Conservation (phyloP, 2,888 invertebrate genomes). For the Volucella inflata region DNA sequence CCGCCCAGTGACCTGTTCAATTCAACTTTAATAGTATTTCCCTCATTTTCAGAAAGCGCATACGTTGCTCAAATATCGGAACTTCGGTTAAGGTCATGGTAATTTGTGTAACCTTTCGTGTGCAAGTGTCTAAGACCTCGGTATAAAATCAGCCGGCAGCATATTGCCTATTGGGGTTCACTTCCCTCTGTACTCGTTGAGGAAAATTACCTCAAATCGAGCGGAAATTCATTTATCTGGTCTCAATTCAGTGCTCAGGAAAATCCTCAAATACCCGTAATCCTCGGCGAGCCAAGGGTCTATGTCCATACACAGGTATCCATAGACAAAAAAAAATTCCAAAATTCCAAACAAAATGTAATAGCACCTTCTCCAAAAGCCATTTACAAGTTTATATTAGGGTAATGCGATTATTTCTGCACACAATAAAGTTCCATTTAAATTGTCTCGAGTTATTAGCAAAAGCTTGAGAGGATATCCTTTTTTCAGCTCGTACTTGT, state of each 20-base stretch:
- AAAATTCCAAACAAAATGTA: not conserved
- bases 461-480: conserved; percentile 58
- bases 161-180: too few species aligned
- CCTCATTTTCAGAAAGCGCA: too few species aligned
- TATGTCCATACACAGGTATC: not conserved
- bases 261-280: too few species aligned
- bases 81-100: too few species aligned
- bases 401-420: conserved; percentile 71
- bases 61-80: too few species aligned
- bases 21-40: too few species aligned
- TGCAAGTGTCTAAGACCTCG: too few species aligned
- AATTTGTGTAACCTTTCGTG: too few species aligned
- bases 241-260: not conserved
- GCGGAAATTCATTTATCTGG: conserved; percentile 48
- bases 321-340: not conserved
- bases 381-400: conserved; percentile 55
- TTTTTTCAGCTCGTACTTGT: conserved; percentile 26
- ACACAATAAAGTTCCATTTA: conserved; percentile 70
- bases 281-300: not conserved
- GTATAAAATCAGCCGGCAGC: too few species aligned
- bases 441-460: conserved; percentile 70
- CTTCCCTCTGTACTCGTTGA: not conserved
- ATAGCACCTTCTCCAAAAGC: conserved; percentile 26
- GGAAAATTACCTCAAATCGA: conserved; percentile 44
- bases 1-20: too few species aligned